phyloP scores from a whole-genome alignment of 1,140 invertebrate genomes.

The Lineus longissimus region DNA sequence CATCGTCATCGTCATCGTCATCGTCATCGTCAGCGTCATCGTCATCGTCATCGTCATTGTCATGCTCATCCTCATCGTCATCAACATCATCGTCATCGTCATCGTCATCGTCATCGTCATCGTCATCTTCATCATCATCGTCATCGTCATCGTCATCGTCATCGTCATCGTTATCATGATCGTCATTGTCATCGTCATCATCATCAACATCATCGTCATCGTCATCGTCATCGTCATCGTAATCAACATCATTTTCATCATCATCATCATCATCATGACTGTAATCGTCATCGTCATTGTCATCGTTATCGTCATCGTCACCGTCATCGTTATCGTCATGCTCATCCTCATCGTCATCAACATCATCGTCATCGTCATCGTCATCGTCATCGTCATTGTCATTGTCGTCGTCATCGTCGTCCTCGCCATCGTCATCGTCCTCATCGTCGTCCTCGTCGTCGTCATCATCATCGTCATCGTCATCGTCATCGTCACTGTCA shows the following conservation, averaged over 20 bases:
- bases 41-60: too few relatives aligned
- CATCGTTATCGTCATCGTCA: conserved; percentile 10
- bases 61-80: too few relatives aligned
- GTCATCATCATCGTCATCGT: too few relatives aligned
- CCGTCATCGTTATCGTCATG: too few relatives aligned
- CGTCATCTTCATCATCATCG: conserved; percentile 15
- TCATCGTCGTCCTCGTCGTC: too few relatives aligned
- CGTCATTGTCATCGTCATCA: too few relatives aligned
- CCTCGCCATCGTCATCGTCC: conserved; percentile 12
- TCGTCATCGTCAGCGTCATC: too few relatives aligned
- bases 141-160: conserved; percentile 14
- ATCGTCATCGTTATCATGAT: conserved; percentile 7
- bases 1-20: conserved; percentile 14
- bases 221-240: too few relatives aligned
- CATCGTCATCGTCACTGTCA: too few relatives aligned
- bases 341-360: too few relatives aligned
- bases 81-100: conserved; percentile 12
- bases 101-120: conserved; percentile 14
- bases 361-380: conserved; percentile 14
- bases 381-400: conserved; percentile 9
- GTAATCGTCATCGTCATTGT: conserved; percentile 12
- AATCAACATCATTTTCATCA: conserved; percentile 7
- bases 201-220: too few relatives aligned
- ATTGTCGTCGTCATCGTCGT: conserved; percentile 14
- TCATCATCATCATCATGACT: neutral